Base-by-base conservation (phyloP, 2,113 vertebrate species). In the Colinus virginianus region DNA sequence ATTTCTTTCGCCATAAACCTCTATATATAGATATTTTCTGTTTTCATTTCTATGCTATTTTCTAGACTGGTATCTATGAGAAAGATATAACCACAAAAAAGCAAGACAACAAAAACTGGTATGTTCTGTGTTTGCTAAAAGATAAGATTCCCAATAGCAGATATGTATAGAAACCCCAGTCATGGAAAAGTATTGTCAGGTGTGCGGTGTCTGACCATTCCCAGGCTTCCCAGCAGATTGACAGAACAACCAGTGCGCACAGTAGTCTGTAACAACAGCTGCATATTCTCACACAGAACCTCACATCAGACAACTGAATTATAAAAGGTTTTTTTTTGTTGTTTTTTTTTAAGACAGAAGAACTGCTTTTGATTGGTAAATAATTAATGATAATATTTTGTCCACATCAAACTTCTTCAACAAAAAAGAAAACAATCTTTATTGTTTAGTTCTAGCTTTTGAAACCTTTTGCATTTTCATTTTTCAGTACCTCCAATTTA, bases 371-470 rank as follows among this genome's bases (percentile, higher is more conserved):
- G 64, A 80, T 21, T 67, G 92, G 34, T 93, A 96, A 76, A 83
- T 40, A 45, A 92, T 92, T 96, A 93, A 70, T 80, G 58, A 95
- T 93, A 85, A 78, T 90, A 77, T 77, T 84, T 59, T 58, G 28
- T 66, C 46, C 48, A 74, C 32, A 62, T 53, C 64, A 79, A 68
- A 36, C 10, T 78, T 85, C 17, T 78, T 85, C 17, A 40, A 55
- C 17, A 56, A 61, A 56, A 76, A 69, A 58, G 26, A 76, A 84
- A 84, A 42, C 3, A 48, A 42, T 26, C 38, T 70, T 58, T 43
- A 26, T 28, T 3, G 40, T 72, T 84, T 4, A 8, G 62, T 85
- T n/a, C 38, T 28, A 38, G n/a, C 30, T 88, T 76, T 48, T 0
- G 6, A 76, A 87, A 87, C 34, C 17, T 42, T 78, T 82, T 22